Evolutionary conservation across 2,797 vertebrate species (phyloP).

Genomic region (Leuciscus waleckii): DNA sequence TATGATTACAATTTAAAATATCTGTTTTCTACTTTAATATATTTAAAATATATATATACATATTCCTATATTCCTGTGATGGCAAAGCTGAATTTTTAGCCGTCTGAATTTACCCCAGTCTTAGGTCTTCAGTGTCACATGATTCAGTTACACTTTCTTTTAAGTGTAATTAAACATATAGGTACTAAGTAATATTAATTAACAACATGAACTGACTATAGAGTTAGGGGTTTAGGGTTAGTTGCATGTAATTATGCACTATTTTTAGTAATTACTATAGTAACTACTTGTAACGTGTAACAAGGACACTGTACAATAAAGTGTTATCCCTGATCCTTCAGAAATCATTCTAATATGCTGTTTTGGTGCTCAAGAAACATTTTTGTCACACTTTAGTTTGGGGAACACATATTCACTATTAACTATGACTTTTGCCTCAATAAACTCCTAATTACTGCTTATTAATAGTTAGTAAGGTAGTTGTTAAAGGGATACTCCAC

Average conservation of each 20-base stretch:
- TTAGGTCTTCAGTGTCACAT: not conserved
- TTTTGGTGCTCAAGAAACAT: not conserved
- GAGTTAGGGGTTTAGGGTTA: too few species aligned
- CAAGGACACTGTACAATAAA: not conserved
- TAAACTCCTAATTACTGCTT: not conserved
- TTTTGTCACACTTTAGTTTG: not conserved
- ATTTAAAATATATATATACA: too few species aligned
- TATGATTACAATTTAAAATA: not conserved
- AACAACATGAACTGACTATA: too few species aligned
- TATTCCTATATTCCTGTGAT: not conserved
- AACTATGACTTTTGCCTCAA: not conserved
- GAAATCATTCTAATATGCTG: not conserved
- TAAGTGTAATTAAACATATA: too few species aligned
- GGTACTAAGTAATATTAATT: not conserved
- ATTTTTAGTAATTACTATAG: too few species aligned
- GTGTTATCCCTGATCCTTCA: not conserved
- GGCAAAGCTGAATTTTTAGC: too few species aligned
- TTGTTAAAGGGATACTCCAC: too few species aligned
- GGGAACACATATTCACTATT: not conserved
- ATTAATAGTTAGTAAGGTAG: not conserved
- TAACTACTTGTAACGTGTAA: not conserved
- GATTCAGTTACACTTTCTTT: not conserved
- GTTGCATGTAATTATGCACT: too few species aligned
- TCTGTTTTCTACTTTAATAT: too few species aligned
- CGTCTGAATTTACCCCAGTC: not conserved